Percentiles rank a stretch among this genome's conserved stretches.
phyloP scores from a whole-genome alignment of 2,797 vertebrate species.

The Nasua narica region DNA sequence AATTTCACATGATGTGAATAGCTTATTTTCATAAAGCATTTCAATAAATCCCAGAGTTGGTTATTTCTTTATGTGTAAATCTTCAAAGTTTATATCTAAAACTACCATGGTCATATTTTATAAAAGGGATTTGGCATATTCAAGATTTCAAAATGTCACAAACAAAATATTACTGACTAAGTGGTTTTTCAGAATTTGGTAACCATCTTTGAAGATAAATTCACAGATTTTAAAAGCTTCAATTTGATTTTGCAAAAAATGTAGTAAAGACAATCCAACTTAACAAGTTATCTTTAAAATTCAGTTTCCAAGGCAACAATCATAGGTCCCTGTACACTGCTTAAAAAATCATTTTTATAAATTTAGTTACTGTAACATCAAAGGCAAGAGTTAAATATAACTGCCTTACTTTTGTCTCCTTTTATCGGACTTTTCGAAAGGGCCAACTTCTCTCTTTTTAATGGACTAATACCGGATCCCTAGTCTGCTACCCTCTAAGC shows the following conservation, averaged over 20 bases:
- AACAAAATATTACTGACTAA: slow-evolving; percentile 61
- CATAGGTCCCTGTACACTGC: slow-evolving; percentile 73
- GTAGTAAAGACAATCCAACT: slow-evolving; percentile 76
- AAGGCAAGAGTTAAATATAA: slow-evolving; percentile 74
- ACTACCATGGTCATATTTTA: slow-evolving; percentile 23
- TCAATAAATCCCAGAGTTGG: neutral
- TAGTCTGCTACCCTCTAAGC: neutral
- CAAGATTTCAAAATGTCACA: slow-evolving; percentile 45
- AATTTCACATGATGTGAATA: neutral
- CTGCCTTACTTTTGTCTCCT: slow-evolving; percentile 73
- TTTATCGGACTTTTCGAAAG: slow-evolving; percentile 60
- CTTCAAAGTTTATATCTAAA: slow-evolving; percentile 14
- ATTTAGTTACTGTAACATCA: slow-evolving; percentile 62
- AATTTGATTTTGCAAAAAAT: slow-evolving; percentile 70
- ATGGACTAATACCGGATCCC: slow-evolving; percentile 53
- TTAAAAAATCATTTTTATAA: slow-evolving; percentile 76
- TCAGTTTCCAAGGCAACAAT: slow-evolving; percentile 84
- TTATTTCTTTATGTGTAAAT: slow-evolving; percentile 25
- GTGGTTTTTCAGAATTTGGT: slow-evolving; percentile 52
- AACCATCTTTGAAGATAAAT: slow-evolving; percentile 52
- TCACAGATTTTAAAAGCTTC: slow-evolving; percentile 50
- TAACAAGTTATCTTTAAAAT: slow-evolving; percentile 82
- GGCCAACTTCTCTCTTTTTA: slow-evolving; percentile 55
- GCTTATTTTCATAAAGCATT: slow-evolving; percentile 28
- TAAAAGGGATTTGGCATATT: slow-evolving; percentile 24